Evolutionary conservation across 2,888 invertebrate genomes (phyloP).

Genomic region (Nasonovia ribisnigri): DNA sequence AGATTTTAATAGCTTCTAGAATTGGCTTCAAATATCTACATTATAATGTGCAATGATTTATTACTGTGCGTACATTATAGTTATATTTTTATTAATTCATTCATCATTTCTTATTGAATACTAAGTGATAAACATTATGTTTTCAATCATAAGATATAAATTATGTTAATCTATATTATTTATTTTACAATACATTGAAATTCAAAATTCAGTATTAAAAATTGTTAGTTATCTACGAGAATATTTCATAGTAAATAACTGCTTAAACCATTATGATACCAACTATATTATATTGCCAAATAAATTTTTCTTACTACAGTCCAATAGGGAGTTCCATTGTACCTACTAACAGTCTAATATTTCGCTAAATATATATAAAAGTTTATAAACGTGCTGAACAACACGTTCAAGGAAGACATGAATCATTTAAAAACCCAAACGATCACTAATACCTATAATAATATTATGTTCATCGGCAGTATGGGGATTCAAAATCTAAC

Average conservation of each 20-base stretch:
- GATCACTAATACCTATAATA: not conserved
- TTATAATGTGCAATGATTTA: not conserved
- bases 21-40: not conserved
- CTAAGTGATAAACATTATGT: not conserved
- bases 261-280: not conserved
- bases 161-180: too few species aligned
- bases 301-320: not conserved
- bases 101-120: not conserved
- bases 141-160: not conserved
- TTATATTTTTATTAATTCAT: not conserved
- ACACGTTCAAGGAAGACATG: not conserved
- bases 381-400: not conserved
- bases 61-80: not conserved
- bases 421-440: constrained; percentile 25
- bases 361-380: not conserved
- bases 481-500: not conserved
- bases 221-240: not conserved
- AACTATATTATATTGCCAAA: not conserved
- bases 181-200: not conserved
- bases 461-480: not conserved
- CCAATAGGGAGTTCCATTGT: not conserved
- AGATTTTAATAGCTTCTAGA: not conserved
- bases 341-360: not conserved
- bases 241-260: not conserved
- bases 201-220: not conserved